Evolutionary conservation across 2,113 vertebrate species (phyloP).

Genomic region (Carollia perspicillata): DNA sequence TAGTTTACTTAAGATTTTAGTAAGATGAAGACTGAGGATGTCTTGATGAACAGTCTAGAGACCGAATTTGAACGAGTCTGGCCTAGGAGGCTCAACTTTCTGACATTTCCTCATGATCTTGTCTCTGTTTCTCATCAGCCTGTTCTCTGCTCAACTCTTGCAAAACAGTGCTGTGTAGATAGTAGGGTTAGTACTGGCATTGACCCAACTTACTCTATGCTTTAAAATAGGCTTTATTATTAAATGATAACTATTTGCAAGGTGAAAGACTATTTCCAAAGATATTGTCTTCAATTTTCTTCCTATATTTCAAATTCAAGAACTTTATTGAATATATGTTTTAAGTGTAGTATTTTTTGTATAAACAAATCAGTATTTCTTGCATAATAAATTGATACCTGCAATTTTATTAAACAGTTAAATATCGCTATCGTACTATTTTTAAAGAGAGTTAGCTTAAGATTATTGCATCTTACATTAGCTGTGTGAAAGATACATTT

Average conservation of each 20-base stretch:
- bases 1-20: slow-evolving; percentile 30
- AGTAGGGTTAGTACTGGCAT: neutral
- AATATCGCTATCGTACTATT: neutral
- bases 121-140: neutral
- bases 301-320: neutral
- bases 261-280: neutral
- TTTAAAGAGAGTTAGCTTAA: neutral
- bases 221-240: slow-evolving; percentile 18
- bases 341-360: neutral
- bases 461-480: neutral
- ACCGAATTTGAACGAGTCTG: neutral
- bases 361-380: neutral
- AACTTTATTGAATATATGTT: neutral
- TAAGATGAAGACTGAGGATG: neutral
- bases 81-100: neutral
- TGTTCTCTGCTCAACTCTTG: neutral
- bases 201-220: neutral
- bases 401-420: neutral
- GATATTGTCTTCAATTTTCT: neutral
- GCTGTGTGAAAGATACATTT: neutral
- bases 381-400: neutral
- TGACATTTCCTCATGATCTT: neutral
- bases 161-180: neutral
- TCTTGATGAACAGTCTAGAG: slow-evolving; percentile 2
- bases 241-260: neutral